Evolutionary conservation across 2,797 vertebrate species (phyloP), one percentile per base, ranked within the genome.

Genomic region (Danio tinwini): DNA sequence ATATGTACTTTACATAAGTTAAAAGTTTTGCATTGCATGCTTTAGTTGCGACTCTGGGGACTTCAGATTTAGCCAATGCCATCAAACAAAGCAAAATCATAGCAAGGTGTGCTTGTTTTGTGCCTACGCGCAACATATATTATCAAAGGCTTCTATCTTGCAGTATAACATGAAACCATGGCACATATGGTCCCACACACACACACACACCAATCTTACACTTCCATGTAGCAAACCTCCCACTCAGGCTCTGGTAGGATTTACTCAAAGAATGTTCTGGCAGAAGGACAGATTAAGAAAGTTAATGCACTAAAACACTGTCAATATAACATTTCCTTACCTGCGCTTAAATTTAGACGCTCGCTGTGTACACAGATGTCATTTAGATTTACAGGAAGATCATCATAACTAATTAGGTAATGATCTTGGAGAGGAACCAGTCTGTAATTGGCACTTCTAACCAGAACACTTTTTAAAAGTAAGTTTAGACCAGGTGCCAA

Each of bases 331-430:
- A 56, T 56, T 1, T 17, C 49, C 61, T 17, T 75, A 70, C 59
- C 67, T 85, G 68, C 56, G 19, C 37, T 47, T 63, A 73, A 78
- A 45, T 75, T 2, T 4, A 63, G n/a, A 65, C 16, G 58, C 37
- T 63, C 49, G 45, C 42, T 61, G 37, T 37, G 42, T 72, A 39
- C 16, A 65, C 56, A 64, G 49, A 67, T 76, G 39, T 58, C 14
- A 59, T 65, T 73, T 73, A 39, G 69, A 58, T 61, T 64, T 64
- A n/a, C 39, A 63, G 62, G 21, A 74, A 64, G 61, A 63, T 77
- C 17, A 49, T 85, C 69, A 74, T 74, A 72, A 76, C 58, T 84
- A 72, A 82, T 79, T 78, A 84, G 74, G 67, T 53, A 72, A 73
- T 47, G 7, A 40, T 21, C 11, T 45, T 72, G 64, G 55, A 73